These are phyloP conservation scores for Parelbella ahira DNA, from an alignment of 2,888 invertebrate species.

Conservation along the genomic window DNA sequence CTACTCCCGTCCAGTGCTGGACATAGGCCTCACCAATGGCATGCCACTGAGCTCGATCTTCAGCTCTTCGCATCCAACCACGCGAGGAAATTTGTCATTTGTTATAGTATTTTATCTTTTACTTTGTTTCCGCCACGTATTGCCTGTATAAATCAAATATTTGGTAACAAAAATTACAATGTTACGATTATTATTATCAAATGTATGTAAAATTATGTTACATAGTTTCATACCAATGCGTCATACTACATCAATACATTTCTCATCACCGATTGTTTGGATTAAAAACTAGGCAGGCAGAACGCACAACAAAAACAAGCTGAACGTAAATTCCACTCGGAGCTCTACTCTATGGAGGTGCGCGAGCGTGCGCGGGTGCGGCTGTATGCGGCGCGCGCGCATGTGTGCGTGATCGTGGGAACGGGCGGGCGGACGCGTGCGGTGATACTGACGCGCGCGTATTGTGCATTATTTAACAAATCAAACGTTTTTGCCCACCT, in stretches of 20 bases:
- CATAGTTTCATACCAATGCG: constrained; percentile 1
- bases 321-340: constrained; percentile 33
- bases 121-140: too few species aligned
- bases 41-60: too few species aligned
- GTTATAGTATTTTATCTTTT: too few species aligned
- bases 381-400: constrained; percentile 32
- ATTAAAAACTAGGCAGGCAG: constrained; percentile 13
- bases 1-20: too few species aligned
- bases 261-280: constrained; percentile 18
- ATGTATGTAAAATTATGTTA: too few species aligned
- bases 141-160: too few species aligned
- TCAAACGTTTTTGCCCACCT: constrained; percentile 25
- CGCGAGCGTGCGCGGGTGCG: constrained; percentile 57
- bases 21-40: too few species aligned
- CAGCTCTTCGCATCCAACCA: too few species aligned
- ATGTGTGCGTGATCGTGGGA: constrained; percentile 70
- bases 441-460: constrained; percentile 66
- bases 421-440: constrained; percentile 71
- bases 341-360: constrained; percentile 31
- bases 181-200: too few species aligned
- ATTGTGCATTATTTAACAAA: constrained; percentile 60
- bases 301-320: constrained; percentile 20
- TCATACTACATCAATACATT: constrained; percentile 14
- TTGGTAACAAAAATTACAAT: too few species aligned
- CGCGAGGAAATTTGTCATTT: too few species aligned